phyloP scores from a whole-genome alignment of 2,113 vertebrate genomes.

The Psophia crepitans region DNA sequence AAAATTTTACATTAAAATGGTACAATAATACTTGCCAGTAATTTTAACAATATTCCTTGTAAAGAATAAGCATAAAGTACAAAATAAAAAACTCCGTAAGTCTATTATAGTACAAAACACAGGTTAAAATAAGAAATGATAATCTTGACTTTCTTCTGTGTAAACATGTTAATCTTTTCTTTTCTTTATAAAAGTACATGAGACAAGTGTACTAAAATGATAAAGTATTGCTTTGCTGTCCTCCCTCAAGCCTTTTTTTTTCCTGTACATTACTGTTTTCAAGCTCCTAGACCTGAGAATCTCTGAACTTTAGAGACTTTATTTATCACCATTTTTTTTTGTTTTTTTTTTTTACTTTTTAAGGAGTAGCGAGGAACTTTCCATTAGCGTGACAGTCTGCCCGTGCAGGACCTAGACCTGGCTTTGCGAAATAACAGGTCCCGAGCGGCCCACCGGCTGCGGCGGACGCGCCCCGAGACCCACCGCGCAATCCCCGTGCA shows the following conservation, averaged over 20 bases:
- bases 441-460: not conserved
- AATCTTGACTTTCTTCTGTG: constrained; percentile 72
- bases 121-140: constrained; percentile 85
- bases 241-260: constrained; percentile 50
- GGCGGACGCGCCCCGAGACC: not conserved
- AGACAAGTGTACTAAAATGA: constrained; percentile 65
- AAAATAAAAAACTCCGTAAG: constrained; percentile 75
- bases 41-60: constrained; percentile 90
- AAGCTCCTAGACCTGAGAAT: constrained; percentile 75
- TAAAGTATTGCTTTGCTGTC: constrained; percentile 63
- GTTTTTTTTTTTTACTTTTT: not conserved
- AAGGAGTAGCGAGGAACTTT: constrained; percentile 27
- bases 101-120: constrained; percentile 88
- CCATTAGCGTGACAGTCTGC: not conserved
- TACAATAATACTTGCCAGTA: constrained; percentile 89
- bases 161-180: constrained; percentile 75
- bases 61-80: constrained; percentile 89
- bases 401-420: constrained; percentile 40
- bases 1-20: constrained; percentile 94
- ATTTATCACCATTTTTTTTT: not conserved
- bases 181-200: constrained; percentile 71
- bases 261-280: constrained; percentile 30
- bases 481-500: constrained; percentile 35
- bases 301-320: constrained; percentile 63
- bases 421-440: constrained; percentile 76